These are phyloP conservation scores for Acromyrmex echinatior DNA, from an alignment of 1,140 invertebrate genomes.

Conservation along the genomic window DNA sequence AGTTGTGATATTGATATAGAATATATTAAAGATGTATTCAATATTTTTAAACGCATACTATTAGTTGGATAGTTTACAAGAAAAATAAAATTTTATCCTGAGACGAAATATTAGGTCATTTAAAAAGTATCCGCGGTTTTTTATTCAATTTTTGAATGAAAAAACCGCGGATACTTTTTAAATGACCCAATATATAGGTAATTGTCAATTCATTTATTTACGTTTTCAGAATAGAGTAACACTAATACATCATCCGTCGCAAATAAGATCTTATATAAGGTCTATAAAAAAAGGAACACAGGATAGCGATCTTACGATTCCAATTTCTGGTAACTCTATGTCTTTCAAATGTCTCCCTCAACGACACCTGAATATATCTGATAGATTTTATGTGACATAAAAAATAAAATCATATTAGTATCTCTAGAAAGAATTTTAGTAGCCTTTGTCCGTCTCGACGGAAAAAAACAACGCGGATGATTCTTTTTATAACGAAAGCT, in stretches of 20 bases:
- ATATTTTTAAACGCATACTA: background rate
- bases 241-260: no score
- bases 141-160: no score
- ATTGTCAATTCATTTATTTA: background rate
- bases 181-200: no score
- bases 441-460: background rate
- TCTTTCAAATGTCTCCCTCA: background rate
- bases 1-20: background rate
- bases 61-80: background rate
- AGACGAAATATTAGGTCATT: no score
- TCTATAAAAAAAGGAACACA: background rate
- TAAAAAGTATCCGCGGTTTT: no score
- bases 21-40: background rate
- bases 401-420: conserved; percentile 24
- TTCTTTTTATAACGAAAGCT: conserved; percentile 15
- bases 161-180: no score
- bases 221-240: background rate
- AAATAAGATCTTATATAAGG: background rate
- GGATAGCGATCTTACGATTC: no score
- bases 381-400: conserved; percentile 10
- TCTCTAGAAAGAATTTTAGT: background rate
- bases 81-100: background rate
- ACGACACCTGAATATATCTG: conserved; percentile 15
- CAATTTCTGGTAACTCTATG: background rate
- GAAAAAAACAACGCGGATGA: background rate